A percentile compares a stretch with the other conserved stretches of the same genome.
Conservation (phyloP, 2,113 vertebrate species). For the Eudyptes chrysolophus region DNA sequence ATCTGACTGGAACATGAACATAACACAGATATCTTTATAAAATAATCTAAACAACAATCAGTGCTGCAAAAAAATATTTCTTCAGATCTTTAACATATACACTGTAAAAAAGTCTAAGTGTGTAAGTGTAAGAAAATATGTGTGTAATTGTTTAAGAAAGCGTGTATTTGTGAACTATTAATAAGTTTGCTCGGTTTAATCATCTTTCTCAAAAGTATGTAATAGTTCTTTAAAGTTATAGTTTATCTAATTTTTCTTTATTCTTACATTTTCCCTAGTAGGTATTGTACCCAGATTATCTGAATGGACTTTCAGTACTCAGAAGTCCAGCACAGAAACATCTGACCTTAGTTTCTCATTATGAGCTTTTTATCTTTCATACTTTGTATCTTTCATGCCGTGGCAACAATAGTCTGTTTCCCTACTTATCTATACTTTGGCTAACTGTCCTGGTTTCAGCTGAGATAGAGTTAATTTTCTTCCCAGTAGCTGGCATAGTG, state of each 20-base stretch:
- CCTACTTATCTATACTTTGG: background rate
- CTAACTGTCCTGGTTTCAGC: no score
- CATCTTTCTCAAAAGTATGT: background rate
- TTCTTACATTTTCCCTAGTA: background rate
- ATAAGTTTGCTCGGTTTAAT: background rate
- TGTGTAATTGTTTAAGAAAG: background rate
- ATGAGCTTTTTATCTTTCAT: background rate
- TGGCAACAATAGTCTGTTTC: background rate
- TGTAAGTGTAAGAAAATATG: background rate
- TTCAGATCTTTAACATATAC: background rate
- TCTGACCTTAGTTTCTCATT: background rate
- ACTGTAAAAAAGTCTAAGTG: accelerated
- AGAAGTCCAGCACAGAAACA: background rate
- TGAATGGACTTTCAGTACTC: background rate
- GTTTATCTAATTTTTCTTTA: background rate
- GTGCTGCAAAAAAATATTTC: background rate
- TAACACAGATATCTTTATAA: background rate
- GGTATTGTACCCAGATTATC: background rate
- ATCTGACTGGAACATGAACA: background rate
- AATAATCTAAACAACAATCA: background rate
- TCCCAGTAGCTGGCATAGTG: no score
- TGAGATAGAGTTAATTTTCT: no score
- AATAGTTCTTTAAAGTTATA: background rate
- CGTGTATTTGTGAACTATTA: background rate
- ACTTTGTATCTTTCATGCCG: background rate